Percentiles rank a stretch among this genome's conserved stretches.
These are phyloP conservation scores for Lasioglossum zephyrum DNA, from an alignment of 2,888 invertebrate genomes.

Conservation along the genomic window DNA sequence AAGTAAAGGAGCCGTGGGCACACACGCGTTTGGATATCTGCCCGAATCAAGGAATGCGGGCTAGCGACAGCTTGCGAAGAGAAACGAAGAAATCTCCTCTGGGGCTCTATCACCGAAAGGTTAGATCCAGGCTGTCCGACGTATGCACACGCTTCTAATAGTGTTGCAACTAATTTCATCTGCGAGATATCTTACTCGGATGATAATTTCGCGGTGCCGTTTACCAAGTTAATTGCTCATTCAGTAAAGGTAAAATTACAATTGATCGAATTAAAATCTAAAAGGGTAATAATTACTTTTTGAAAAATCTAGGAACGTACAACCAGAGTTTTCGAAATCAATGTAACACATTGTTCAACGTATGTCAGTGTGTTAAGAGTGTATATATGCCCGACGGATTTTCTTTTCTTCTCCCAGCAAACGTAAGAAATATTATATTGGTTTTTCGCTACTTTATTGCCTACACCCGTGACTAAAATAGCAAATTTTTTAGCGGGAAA, in stretches of 20 bases:
- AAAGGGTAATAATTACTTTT: neutral
- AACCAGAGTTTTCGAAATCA: neutral
- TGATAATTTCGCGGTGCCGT: neutral
- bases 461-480: neutral
- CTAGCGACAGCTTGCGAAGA: slow-evolving; percentile 57
- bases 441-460: neutral
- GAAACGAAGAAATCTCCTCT: slow-evolving; percentile 38
- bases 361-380: neutral
- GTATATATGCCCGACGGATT: neutral
- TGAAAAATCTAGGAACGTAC: neutral
- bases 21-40: slow-evolving; percentile 60
- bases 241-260: too few species aligned
- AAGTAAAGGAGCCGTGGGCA: slow-evolving; percentile 31
- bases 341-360: neutral
- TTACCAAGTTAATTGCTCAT: neutral
- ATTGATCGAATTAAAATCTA: neutral
- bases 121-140: slow-evolving; percentile 24
- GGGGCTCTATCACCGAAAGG: slow-evolving; percentile 41
- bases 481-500: neutral
- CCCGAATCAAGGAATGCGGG: slow-evolving; percentile 70
- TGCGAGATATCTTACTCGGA: neutral
- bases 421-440: neutral
- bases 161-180: neutral
- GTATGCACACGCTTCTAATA: neutral
- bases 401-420: neutral